A percentile compares a stretch with the other conserved stretches of the same genome.
phyloP scores from a whole-genome alignment of 1,140 invertebrate genomes.

The Protaetia brevitarsis region DNA sequence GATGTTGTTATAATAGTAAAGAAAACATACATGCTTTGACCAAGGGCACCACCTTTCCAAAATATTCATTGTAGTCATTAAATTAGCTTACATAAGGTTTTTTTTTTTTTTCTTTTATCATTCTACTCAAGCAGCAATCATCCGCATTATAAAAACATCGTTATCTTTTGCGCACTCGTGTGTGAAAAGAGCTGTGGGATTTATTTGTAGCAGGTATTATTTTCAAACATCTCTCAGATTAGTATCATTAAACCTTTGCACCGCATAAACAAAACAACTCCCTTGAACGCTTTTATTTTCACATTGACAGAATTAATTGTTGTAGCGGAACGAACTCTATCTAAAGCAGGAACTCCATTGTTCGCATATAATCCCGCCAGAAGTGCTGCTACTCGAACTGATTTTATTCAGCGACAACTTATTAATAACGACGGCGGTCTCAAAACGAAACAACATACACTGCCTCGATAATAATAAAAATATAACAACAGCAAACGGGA shows the following conservation, averaged over 20 bases:
- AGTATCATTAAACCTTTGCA: background rate
- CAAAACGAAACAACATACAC: conserved; percentile 12
- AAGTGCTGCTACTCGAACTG: background rate
- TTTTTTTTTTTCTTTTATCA: too few species aligned
- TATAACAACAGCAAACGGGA: conserved; percentile 14
- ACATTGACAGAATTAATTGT: background rate
- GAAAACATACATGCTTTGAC: too few species aligned
- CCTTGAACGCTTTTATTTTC: background rate
- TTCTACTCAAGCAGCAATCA: too few species aligned
- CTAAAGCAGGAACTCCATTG: background rate
- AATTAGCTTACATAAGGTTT: too few species aligned
- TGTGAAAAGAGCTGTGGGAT: too few species aligned
- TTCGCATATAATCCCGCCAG: background rate
- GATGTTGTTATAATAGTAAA: too few species aligned
- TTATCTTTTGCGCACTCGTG: too few species aligned
- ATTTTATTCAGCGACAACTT: background rate
- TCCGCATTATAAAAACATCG: too few species aligned
- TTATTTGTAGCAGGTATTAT: too few species aligned
- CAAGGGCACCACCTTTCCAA: too few species aligned
- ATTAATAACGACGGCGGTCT: background rate
- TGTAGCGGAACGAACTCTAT: background rate
- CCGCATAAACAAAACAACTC: background rate
- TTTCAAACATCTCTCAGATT: background rate
- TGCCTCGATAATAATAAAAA: conserved; percentile 26
- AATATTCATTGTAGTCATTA: too few species aligned